phyloP scores from a whole-genome alignment of 2,797 vertebrate species.

The Macropodus opercularis region DNA sequence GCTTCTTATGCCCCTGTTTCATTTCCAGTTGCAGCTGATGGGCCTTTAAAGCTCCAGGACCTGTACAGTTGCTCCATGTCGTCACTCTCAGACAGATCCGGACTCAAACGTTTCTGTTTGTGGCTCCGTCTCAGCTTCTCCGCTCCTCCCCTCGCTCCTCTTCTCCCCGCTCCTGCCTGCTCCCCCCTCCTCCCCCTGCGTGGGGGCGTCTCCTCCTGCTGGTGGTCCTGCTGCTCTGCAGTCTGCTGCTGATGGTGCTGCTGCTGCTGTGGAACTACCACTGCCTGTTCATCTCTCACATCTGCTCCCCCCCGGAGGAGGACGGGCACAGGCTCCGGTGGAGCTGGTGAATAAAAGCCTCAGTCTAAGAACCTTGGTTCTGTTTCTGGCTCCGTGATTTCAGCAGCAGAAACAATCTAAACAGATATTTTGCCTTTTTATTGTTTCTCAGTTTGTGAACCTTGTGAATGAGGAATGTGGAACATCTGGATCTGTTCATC shows the following conservation, averaged over 20 bases:
- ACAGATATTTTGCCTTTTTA: no score
- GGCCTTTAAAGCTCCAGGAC: not conserved
- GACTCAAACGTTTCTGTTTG: slow-evolving; percentile 35
- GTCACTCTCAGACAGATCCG: not conserved
- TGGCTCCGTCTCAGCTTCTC: slow-evolving; percentile 23
- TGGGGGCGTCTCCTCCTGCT: slow-evolving; percentile 22
- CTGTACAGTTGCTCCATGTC: slow-evolving; percentile 23
- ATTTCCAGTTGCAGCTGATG: no score
- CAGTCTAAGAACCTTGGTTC: no score
- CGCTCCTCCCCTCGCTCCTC: not conserved
- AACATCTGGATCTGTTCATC: no score
- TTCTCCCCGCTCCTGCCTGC: slow-evolving; percentile 15
- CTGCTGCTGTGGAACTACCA: slow-evolving; percentile 51
- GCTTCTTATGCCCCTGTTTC: no score
- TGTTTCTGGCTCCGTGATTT: no score
- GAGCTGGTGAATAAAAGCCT: no score
- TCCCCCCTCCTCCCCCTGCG: not conserved
- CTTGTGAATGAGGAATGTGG: no score
- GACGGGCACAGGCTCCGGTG: not conserved
- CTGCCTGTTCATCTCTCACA: slow-evolving; percentile 43
- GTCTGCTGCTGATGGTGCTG: slow-evolving; percentile 44
- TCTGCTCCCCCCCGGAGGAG: slow-evolving; percentile 13
- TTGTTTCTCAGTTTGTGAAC: no score
- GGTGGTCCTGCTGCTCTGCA: slow-evolving; percentile 30
- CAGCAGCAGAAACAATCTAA: no score